Percentiles rank a stretch among this genome's conserved stretches.
Evolutionary conservation across 2,113 vertebrate species (phyloP).

Genomic region (Sinosuthora webbiana): DNA sequence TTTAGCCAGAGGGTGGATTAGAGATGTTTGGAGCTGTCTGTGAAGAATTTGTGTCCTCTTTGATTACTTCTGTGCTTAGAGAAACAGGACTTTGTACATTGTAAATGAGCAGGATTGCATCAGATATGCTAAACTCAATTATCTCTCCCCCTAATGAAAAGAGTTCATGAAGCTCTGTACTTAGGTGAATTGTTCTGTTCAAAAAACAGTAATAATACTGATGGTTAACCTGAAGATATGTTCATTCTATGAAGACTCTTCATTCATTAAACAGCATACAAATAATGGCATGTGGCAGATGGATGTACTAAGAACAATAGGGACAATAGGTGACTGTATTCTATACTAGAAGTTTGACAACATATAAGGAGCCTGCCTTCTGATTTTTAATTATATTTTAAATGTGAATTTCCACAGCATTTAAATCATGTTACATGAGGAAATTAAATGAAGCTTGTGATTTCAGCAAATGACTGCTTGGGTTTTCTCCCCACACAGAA

Average conservation of each 20-base stretch:
- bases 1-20: background rate
- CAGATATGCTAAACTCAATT: background rate
- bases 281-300: background rate
- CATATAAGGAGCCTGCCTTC: background rate
- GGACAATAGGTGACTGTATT: background rate
- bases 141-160: background rate
- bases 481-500: background rate
- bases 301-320: background rate
- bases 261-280: background rate
- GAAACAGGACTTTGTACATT: background rate
- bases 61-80: background rate
- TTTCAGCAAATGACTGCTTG: background rate
- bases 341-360: background rate
- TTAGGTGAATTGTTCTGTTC: background rate
- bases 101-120: conserved; percentile 2
- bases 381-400: background rate
- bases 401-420: background rate
- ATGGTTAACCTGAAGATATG: background rate
- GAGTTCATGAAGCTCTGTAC: background rate
- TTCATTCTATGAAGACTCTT: too few relatives aligned
- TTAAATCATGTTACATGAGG: background rate
- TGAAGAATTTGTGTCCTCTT: conserved; percentile 9
- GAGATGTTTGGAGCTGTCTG: background rate
- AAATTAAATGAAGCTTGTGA: background rate
- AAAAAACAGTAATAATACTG: background rate